Evolutionary conservation across 1,140 invertebrate species (phyloP), one percentile per base, ranked within the genome.

Genomic region (Drosophila ananassae): DNA sequence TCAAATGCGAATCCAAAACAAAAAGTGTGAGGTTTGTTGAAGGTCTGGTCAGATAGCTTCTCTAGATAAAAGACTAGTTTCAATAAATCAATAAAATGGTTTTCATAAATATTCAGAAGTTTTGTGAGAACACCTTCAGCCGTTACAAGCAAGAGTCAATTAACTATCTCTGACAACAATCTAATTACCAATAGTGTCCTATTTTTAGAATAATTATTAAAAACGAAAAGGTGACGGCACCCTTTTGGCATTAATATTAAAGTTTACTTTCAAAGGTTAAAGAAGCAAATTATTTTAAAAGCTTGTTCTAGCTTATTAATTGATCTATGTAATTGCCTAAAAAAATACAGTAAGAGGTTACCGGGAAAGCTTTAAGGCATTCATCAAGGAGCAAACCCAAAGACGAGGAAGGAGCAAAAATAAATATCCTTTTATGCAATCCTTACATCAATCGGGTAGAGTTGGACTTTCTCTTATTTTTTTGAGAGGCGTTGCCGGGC

Each of bases 1-100:
- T 52, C 25, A 60, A 22, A 32, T n/a, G 47, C 22, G 37, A 46
- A 57, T 25, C 28, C 39, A n/a, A 25, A 10, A 12, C 24, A 10
- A 37, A 32, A 69, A 30, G 56, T 69, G 37, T 73, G 68, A 73
- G 71, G 62, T 61, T 37, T 9, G 28, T 61, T 9, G 56, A 61
- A 28, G 59, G 59, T 10, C 25, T 9, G 39, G n/a, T 9, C 61
- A 21, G 61, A 25, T 24, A 21, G 24, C 30, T 34, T 13, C 50
- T 66, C 62, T 66, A 44, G 6, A 64, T 10, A 41, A 69, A 28
- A 22, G 5, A 69, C 22, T 32, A 50, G 50, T 32, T 57, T 50
- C 52, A 57, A 57, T 69, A 71, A 71, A 71, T 71, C 67, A 57
- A 71, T 71, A 68, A 41, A 69, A 50, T 50, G 13, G 28, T 28